Percentiles rank a stretch among this genome's conserved stretches.
Conservation (phyloP, 2,797 vertebrate species). For the Agapornis canus region DNA sequence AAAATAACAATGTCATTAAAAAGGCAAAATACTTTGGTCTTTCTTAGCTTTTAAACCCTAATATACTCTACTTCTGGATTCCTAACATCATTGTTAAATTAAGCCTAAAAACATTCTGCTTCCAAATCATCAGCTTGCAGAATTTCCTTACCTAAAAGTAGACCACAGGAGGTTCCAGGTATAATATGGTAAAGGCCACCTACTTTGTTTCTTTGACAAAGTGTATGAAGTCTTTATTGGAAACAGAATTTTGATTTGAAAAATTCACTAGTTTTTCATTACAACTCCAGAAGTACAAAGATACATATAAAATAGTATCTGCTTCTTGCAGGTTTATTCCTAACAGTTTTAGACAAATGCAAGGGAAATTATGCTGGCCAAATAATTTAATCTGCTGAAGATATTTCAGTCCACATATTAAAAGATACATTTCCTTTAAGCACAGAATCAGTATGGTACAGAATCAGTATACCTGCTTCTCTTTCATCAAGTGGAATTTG, state of each 20-base stretch:
- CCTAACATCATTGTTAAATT: background rate
- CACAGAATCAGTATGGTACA: background rate
- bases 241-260: background rate
- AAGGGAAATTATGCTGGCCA: background rate
- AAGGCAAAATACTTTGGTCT: background rate
- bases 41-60: background rate
- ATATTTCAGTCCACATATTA: background rate
- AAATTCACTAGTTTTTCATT: background rate
- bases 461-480: background rate
- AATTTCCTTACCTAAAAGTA: background rate
- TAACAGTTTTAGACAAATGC: background rate
- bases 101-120: background rate
- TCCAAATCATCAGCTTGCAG: background rate
- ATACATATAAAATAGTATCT: background rate
- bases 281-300: background rate
- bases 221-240: background rate
- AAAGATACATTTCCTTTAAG: background rate
- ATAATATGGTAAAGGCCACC: background rate
- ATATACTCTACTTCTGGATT: background rate
- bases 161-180: background rate
- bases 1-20: background rate
- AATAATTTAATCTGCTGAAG: background rate
- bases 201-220: background rate
- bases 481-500: background rate
- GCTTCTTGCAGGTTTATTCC: background rate